Percentiles rank a stretch among this genome's conserved stretches.
These are phyloP conservation scores for Melanophora roralis DNA, from an alignment of 2,888 invertebrate genomes.

Conservation along the genomic window DNA sequence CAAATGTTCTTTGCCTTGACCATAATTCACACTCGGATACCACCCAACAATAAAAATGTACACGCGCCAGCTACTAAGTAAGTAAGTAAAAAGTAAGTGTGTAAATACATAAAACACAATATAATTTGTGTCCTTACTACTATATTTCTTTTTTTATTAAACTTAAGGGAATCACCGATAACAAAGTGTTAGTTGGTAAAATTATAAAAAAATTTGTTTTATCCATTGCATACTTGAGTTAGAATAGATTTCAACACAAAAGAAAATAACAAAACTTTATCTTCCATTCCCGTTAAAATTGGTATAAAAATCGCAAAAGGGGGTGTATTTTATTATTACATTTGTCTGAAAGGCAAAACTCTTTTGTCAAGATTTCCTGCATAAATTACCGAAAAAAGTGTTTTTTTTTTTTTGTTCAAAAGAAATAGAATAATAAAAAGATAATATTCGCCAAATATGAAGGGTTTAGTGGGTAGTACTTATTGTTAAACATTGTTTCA, in stretches of 20 bases:
- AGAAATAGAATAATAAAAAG: neutral
- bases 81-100: neutral
- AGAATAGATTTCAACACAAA: constrained; percentile 2
- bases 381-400: neutral
- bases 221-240: neutral
- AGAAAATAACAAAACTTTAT: neutral
- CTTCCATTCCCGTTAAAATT: neutral
- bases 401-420: neutral
- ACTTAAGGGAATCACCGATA: constrained; percentile 48
- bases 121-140: neutral
- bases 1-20: no score
- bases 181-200: constrained; percentile 27
- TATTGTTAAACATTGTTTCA: neutral
- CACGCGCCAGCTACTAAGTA: neutral
- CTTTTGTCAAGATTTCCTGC: constrained; percentile 16
- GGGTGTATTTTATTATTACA: neutral
- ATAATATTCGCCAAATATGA: neutral
- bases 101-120: constrained; percentile 1
- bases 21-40: neutral
- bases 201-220: constrained; percentile 4
- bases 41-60: neutral
- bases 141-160: constrained; percentile 32
- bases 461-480: neutral
- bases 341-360: constrained; percentile 17
- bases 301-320: neutral